A percentile compares a stretch with the other conserved stretches of the same genome.
Evolutionary conservation across 2,113 vertebrate genomes (phyloP).

Genomic region (Bufo bufo): DNA sequence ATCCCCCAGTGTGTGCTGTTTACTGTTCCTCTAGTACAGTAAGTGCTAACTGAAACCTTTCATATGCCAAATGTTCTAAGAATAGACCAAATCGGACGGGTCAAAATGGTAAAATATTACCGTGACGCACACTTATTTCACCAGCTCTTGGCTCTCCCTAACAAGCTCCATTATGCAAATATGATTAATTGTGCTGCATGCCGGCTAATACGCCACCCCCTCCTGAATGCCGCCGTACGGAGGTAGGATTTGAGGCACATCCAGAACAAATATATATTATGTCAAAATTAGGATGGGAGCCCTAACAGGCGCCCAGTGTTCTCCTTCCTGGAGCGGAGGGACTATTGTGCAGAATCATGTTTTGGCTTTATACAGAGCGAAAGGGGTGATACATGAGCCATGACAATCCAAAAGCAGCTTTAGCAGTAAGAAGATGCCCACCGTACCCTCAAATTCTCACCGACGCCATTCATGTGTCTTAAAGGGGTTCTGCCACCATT

Average conservation of each 20-base stretch:
- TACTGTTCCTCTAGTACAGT: constrained; percentile 33
- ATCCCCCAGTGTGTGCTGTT: constrained; percentile 20
- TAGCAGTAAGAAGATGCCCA: too few relatives aligned
- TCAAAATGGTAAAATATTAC: constrained; percentile 26
- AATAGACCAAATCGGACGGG: constrained; percentile 6
- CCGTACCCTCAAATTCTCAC: too few relatives aligned
- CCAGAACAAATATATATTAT: constrained; percentile 17
- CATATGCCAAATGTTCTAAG: constrained; percentile 31
- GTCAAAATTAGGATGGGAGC: not conserved
- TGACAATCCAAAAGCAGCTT: too few relatives aligned
- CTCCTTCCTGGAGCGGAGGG: not conserved
- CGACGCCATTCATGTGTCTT: too few relatives aligned
- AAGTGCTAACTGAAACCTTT: constrained; percentile 19
- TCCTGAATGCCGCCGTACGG: not conserved
- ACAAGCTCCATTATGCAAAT: constrained; percentile 19
- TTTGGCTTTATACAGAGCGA: not conserved
- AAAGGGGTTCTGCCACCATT: too few relatives aligned
- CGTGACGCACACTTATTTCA: not conserved
- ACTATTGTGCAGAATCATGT: not conserved
- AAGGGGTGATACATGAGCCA: too few relatives aligned
- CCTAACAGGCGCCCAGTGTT: not conserved
- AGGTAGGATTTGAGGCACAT: not conserved
- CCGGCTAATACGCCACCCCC: not conserved
- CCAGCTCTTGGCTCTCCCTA: constrained; percentile 18
- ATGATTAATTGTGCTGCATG: constrained; percentile 11